Evolutionary conservation across 2,797 vertebrate species (phyloP), one percentile per base, ranked within the genome.

Genomic region (Xenops minutus): DNA sequence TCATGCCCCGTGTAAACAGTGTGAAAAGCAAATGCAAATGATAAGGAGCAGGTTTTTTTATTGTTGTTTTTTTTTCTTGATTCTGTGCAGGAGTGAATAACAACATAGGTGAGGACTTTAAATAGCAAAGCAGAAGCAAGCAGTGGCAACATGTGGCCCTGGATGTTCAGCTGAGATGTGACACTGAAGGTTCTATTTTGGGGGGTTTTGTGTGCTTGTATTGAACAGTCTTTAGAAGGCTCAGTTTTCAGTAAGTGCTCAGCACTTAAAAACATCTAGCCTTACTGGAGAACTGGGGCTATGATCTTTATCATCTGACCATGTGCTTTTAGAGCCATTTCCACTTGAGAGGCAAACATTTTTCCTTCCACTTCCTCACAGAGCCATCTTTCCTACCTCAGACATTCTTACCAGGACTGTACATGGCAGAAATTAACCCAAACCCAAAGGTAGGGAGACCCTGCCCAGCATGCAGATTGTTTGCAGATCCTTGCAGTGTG

Each of bases 21-120:
- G 44, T 58, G 83, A 94, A 95, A 94, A 90, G 67, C 74, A 85
- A 95, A 90, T 1, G 19, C 84, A 78, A 61, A 67, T 24, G 80
- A 88, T 96, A 95, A 91, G 84, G 44, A 73, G 14, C 6, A 8
- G 59, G 0, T 4, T 72, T 84, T 84, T 91, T 89, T 63, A 23
- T 63, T 72, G 13, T 59, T 92, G 41, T 3, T 9, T 54, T 30
- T 19, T 88, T n/a, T 61, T 88, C 29, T 79, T 82, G 80, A 89
- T 88, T 91, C 62, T 36, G 9, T 67, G 43, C 76, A 63, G 59
- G 52, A 90, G 51, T 76, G 56, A 41, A 29, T 34, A 86, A 62
- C 44, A 48, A 68, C 61, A 69, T 14, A 7, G 7, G 55, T 0
- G 1, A 85, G 44, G 56, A 67, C 91, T 90, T 92, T 81, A 95